Evolutionary conservation across 2,888 invertebrate genomes (phyloP).

Genomic region (Timema cristinae): DNA sequence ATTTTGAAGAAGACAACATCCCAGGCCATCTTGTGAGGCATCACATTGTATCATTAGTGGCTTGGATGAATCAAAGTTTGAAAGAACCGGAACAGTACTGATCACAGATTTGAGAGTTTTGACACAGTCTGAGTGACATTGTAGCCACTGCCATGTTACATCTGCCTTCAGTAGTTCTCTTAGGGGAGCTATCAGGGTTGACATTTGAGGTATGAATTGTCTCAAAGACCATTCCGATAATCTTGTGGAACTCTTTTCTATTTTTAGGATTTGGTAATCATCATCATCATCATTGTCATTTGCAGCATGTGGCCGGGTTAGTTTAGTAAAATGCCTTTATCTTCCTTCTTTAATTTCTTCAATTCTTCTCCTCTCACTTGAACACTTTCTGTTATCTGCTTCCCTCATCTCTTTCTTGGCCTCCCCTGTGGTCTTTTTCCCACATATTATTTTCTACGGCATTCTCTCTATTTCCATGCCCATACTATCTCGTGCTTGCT

Average conservation of each 20-base stretch:
- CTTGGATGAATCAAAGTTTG: conserved; percentile 4
- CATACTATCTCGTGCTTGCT: too few species aligned
- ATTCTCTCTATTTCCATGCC: too few species aligned
- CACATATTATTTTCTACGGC: too few species aligned
- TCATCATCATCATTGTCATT: too few species aligned
- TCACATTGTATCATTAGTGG: neutral
- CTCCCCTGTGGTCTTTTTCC: too few species aligned
- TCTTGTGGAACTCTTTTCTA: neutral
- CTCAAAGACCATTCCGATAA: neutral
- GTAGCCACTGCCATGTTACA: conserved; percentile 11
- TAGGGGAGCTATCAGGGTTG: neutral
- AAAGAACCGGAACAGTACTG: neutral
- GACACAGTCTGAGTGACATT: conserved; percentile 6
- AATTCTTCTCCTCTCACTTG: too few species aligned
- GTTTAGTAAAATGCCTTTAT: too few species aligned
- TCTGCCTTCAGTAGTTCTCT: neutral
- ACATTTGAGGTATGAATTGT: neutral
- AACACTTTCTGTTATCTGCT: too few species aligned
- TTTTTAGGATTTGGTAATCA: neutral
- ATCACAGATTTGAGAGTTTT: neutral
- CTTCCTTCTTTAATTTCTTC: too few species aligned
- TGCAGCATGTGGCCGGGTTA: too few species aligned
- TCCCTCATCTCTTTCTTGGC: too few species aligned
- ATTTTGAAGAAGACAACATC: conserved; percentile 9
- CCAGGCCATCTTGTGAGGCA: conserved; percentile 7